A percentile compares a stretch with the other conserved stretches of the same genome.
Evolutionary conservation across 2,113 vertebrate species (phyloP).

Genomic region (Lamprologus lemairii): DNA sequence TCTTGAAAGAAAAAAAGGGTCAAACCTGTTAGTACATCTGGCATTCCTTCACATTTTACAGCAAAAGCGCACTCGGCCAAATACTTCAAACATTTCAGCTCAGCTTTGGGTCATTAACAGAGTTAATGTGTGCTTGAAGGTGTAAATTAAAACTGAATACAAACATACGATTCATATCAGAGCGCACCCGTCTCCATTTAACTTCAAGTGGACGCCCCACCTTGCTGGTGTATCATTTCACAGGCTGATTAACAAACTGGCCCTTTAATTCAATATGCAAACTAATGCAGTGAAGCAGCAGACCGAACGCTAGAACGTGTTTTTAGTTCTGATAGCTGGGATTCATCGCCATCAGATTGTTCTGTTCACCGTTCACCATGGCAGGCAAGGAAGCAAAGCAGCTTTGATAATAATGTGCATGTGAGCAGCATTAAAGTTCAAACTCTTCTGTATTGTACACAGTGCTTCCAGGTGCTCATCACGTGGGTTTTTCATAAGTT

Average conservation of each 20-base stretch:
- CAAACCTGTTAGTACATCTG: neutral
- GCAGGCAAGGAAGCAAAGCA: slow-evolving; percentile 13
- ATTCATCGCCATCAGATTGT: neutral
- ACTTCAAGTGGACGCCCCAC: neutral
- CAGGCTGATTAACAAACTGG: neutral
- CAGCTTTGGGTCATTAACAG: neutral
- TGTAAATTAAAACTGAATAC: neutral
- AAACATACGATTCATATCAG: neutral
- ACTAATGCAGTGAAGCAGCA: neutral
- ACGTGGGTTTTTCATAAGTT: neutral
- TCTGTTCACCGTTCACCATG: neutral
- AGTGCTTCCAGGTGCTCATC: neutral
- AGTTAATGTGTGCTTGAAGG: neutral
- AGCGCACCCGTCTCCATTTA: neutral
- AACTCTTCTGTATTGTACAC: neutral
- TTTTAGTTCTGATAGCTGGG: neutral
- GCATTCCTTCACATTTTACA: neutral
- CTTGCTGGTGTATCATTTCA: neutral
- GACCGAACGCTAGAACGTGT: neutral
- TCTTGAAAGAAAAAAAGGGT: neutral
- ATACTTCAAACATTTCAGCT: neutral
- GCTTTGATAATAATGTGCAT: neutral
- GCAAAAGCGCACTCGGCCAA: neutral
- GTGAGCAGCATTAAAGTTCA: slow-evolving; percentile 16
- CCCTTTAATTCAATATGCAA: neutral